Evolutionary conservation across 2,888 invertebrate genomes (phyloP), one percentile per base, ranked within the genome.

Genomic region (Malachius bipustulatus): DNA sequence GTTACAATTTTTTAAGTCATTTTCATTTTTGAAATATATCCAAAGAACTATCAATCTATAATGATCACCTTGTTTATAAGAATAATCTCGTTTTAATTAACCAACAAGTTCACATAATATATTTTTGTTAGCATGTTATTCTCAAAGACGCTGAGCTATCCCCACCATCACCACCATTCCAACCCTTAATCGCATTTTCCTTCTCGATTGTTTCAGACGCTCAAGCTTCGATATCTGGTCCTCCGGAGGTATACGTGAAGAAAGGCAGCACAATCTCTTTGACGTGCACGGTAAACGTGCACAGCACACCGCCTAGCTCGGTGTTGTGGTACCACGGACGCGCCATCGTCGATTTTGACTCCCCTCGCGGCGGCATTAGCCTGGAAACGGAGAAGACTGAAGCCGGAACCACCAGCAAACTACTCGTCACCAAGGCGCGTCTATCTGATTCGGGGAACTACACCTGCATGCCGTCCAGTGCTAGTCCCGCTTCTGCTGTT

Each of bases 231-330:
- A 88, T 88, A 57, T 75, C 79, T 62, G 85, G 87, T 42, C 82
- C 85, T 28, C 77, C 82, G 50, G 88, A 88, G 54, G 82, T 87
- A 48, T 85, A 82, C 64, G 88, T 88, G 55, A 87, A 85, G 67
- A 82, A 82, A 60, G 88, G 88, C 52, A 87, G 87, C 62, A 88
- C 87, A 47, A 88, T 88, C 69, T 85, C 85, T 49, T 68, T 88
- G 57, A 84, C 85, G 38, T 88, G 88, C 62, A 79, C 83, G 34
- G 84, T 88, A 50, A 88, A 88, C 63, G 80, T 85, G 51, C 85
- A 87, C 62, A 84, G 85, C 39, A 77, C 76, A 46, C 82, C 77
- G 14, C 75, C 77, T 40, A 72, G 75, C 40, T 83, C 82, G 48
- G 82, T 87, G 54, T 74, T 82, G 52, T 88, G 87, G 88, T 84